A percentile compares a stretch with the other conserved stretches of the same genome.
phyloP scores from a whole-genome alignment of 2,888 invertebrate genomes.

The Dusona sp. region DNA sequence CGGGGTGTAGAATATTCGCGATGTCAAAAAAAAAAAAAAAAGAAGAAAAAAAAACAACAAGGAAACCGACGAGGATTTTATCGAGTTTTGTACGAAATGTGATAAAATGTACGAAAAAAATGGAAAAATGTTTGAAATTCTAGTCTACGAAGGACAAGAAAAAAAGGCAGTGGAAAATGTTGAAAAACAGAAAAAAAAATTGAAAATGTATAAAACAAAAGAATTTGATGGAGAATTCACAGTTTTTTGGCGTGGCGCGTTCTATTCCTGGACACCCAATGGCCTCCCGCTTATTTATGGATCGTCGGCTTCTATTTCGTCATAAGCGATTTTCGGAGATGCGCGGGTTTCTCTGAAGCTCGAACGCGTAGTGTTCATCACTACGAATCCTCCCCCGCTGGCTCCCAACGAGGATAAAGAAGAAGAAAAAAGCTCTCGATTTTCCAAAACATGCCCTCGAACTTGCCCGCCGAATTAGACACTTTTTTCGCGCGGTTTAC shows the following conservation, averaged over 20 bases:
- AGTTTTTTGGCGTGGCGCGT: conserved; percentile 65
- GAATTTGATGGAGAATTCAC: conserved; percentile 67
- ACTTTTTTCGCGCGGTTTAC: neutral
- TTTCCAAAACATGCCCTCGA: conserved; percentile 8
- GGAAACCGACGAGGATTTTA: too few relatives aligned
- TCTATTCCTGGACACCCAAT: conserved; percentile 71
- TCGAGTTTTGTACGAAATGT: too few relatives aligned
- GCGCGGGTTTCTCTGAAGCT: conserved; percentile 64
- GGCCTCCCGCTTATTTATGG: conserved; percentile 73
- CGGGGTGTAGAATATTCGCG: conserved; percentile 40
- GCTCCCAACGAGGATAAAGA: neutral
- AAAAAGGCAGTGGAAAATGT: neutral
- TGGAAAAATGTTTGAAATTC: neutral
- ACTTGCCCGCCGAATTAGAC: neutral
- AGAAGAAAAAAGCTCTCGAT: neutral
- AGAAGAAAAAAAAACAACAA: conserved; percentile 23
- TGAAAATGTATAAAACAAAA: conserved; percentile 8
- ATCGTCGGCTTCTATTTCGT: conserved; percentile 75
- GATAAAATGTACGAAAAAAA: neutral
- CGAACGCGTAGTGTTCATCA: conserved; percentile 25
- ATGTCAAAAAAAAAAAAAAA: conserved; percentile 4
- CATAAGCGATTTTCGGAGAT: conserved; percentile 77
- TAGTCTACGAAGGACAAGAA: neutral
- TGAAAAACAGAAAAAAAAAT: conserved; percentile 35
- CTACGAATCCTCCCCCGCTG: too few relatives aligned